Evolutionary conservation across 2,113 vertebrate genomes (phyloP).

Genomic region (Hylia prasina): DNA sequence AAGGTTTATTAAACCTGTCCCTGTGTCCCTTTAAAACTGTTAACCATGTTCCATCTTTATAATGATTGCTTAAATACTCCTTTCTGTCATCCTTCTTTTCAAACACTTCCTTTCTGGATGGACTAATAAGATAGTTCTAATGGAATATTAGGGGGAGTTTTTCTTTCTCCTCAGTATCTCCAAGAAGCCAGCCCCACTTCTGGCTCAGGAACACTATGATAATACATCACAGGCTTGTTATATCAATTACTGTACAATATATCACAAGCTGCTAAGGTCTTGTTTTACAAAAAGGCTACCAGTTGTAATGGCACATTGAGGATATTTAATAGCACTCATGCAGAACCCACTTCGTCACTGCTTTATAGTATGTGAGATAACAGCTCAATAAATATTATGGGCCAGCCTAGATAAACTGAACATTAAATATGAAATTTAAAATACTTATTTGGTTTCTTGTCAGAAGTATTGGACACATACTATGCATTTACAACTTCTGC

Average conservation of each 20-base stretch:
- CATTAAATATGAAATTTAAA: not conserved
- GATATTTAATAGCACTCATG: constrained; percentile 15
- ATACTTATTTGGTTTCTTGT: not conserved
- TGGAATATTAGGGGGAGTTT: not conserved
- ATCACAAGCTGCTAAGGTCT: not conserved
- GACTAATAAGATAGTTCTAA: not conserved
- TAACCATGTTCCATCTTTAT: not conserved
- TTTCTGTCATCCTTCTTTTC: not conserved
- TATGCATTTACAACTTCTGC: not conserved
- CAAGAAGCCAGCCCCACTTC: not conserved
- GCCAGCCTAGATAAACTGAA: not conserved
- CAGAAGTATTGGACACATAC: not conserved
- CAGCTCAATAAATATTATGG: constrained; percentile 9
- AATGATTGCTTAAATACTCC: not conserved
- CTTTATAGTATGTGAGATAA: not conserved
- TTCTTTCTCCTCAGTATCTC: not conserved
- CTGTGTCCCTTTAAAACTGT: not conserved
- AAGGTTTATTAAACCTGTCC: not conserved
- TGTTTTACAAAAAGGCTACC: not conserved
- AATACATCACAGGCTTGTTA: not conserved
- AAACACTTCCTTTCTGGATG: not conserved
- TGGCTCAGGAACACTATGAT: not conserved
- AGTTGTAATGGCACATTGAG: not conserved
- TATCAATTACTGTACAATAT: not conserved
- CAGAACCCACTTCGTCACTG: not conserved